A percentile compares a stretch with the other conserved stretches of the same genome.
Conservation (phyloP, 2,113 vertebrate genomes). For the Steatornis caripensis region DNA sequence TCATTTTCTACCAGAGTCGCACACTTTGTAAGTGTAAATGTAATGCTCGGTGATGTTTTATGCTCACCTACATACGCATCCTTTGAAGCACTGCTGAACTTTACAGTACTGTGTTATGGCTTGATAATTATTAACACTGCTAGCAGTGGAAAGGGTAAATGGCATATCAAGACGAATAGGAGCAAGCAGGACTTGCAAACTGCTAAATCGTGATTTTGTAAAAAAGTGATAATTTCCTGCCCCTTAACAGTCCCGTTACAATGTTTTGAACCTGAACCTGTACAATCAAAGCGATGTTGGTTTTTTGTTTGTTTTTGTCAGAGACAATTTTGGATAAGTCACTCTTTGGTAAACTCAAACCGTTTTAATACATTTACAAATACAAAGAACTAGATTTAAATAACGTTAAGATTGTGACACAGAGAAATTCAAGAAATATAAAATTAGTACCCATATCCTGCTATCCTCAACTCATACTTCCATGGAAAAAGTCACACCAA, state of each 20-base stretch:
- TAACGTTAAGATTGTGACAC: conserved; percentile 63
- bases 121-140: conserved; percentile 69
- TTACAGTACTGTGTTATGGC: conserved; percentile 77
- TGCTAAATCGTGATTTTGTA: neutral
- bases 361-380: conserved; percentile 68
- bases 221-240: conserved; percentile 52
- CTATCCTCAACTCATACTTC: conserved; percentile 17
- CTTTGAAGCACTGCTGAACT: conserved; percentile 44
- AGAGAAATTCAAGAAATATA: conserved; percentile 60
- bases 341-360: conserved; percentile 86
- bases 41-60: neutral
- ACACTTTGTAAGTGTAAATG: neutral
- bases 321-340: conserved; percentile 82
- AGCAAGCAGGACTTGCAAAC: conserved; percentile 9
- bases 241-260: conserved; percentile 65
- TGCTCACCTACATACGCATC: neutral
- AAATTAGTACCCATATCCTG: conserved; percentile 30
- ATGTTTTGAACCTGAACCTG: conserved; percentile 73
- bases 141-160: conserved; percentile 51
- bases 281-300: conserved; percentile 73
- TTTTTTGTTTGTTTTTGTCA: conserved; percentile 65
- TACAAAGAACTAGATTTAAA: conserved; percentile 63
- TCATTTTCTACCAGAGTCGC: neutral
- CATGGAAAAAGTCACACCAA: conserved; percentile 44
- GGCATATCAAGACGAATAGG: conserved; percentile 31